A percentile compares a stretch with the other conserved stretches of the same genome.
phyloP scores from a whole-genome alignment of 1,140 invertebrate species.

The Brevipalpus yothersi region DNA sequence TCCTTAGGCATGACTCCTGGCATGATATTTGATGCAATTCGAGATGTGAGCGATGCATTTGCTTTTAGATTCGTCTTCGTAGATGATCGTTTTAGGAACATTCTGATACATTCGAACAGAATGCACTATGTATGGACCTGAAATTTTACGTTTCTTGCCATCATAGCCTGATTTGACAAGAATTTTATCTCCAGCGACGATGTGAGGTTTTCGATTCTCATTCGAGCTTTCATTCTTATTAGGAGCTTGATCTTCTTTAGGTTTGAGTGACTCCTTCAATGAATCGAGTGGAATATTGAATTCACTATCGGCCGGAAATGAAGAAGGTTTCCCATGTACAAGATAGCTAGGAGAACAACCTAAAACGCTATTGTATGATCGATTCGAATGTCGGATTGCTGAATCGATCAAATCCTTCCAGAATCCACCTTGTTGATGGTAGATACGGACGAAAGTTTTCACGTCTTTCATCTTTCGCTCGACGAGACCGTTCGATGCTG shows the following conservation, averaged over 20 bases:
- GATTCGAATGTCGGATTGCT: not conserved
- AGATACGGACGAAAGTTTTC: not conserved
- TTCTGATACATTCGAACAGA: not conserved
- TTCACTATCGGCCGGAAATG: not conserved
- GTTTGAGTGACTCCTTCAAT: not conserved
- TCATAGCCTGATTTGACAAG: not conserved
- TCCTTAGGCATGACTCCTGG: no score
- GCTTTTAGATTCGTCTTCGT: no score
- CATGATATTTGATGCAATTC: no score
- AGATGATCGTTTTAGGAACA: not conserved
- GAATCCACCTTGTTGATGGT: not conserved
- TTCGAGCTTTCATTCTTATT: not conserved
- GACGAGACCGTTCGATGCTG: not conserved
- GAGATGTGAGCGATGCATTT: no score
- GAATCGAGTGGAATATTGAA: not conserved
- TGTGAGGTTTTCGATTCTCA: not conserved
- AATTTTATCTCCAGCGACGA: not conserved
- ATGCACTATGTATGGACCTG: not conserved
- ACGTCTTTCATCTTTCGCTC: slow-evolving; percentile 1
- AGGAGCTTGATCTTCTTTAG: not conserved
- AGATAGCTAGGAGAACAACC: not conserved
- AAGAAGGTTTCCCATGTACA: not conserved
- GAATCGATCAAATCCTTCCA: not conserved
- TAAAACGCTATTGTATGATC: not conserved
- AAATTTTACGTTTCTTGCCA: not conserved